phyloP scores from a whole-genome alignment of 2,797 vertebrate genomes.

The Emys orbicularis region DNA sequence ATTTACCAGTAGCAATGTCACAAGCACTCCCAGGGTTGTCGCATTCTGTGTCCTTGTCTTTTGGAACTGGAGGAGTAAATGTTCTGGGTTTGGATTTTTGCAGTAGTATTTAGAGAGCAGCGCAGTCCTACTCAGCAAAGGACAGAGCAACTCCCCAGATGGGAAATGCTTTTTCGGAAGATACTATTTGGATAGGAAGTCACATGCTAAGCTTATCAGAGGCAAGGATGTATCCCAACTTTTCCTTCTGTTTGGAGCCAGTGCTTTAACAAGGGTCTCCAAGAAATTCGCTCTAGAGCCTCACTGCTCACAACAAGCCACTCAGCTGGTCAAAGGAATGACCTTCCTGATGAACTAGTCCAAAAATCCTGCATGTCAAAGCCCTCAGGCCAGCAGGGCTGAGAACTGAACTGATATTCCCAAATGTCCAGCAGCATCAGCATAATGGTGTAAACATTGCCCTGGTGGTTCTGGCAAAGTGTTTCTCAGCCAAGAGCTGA shows the following conservation, averaged over 20 bases:
- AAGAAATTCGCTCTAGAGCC: neutral
- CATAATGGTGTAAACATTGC: neutral
- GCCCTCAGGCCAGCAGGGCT: neutral
- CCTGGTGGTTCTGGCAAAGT: neutral
- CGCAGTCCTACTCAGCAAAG: neutral
- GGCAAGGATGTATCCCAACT: neutral
- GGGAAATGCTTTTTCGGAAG: neutral
- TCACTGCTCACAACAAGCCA: neutral
- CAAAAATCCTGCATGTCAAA: neutral
- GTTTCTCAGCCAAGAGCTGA: neutral
- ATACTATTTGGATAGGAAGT: neutral
- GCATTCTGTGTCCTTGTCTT: neutral
- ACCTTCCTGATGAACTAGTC: neutral
- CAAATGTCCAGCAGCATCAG: neutral
- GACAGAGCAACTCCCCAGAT: neutral
- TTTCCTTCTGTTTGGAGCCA: neutral
- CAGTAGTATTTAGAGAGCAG: neutral
- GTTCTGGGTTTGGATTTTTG: neutral
- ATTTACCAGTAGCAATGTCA: neutral
- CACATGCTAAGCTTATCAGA: neutral
- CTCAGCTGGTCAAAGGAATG: neutral
- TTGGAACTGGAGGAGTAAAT: neutral
- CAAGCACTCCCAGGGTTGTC: neutral
- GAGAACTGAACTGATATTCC: neutral
- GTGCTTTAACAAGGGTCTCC: neutral